Evolutionary conservation across 2,113 vertebrate species (phyloP), one percentile per base, ranked within the genome.

Genomic region (Agapornis roseicollis): DNA sequence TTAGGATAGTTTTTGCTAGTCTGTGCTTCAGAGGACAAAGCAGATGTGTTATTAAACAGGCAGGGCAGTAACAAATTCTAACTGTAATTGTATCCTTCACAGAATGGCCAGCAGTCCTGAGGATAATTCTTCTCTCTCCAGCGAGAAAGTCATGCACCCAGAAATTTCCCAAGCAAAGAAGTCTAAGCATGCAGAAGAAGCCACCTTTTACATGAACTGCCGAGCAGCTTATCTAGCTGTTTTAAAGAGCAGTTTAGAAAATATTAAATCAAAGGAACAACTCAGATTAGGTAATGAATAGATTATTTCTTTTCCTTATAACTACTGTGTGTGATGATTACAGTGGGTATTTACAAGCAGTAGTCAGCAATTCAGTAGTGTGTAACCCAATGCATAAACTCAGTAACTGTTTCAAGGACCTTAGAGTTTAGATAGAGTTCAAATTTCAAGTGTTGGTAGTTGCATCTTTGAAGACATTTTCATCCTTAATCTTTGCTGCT

Each of bases 181-280:
- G 85, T 95, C 80, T 69, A 98, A 97, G 88, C 90, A 76, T 46
- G 96, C 96, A 42, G 98, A 98, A 89, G 98, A 99, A 53, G 98
- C 98, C 76, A 29, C 80, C 50, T 99, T 99, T 94, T 99, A 99
- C 96, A 84, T 78, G 81, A 98, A 98, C 47, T 99, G 99, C 96
- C 98, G 99, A 97, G 99, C 99, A 86, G 98, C 98, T 27, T 99
- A 99, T 55, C 96, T 99, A n/a, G 83, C 97, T 76, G 97, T 99
- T 65, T 98, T 99, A 35, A 98, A 97, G 96, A 99, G 99, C 93
- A 99, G 99, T 94, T 97, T 99, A 93, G 98, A 98, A 91, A 99
- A 98, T 55, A 99, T 99, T 94, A 92, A 98, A 76, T 99, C 98
- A 10, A 99, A 98, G 94, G 98, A 99, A 79, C 99, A 99, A 85